Conservation (phyloP, 2,888 invertebrate genomes). For the Ommatoiulus sabulosus region DNA sequence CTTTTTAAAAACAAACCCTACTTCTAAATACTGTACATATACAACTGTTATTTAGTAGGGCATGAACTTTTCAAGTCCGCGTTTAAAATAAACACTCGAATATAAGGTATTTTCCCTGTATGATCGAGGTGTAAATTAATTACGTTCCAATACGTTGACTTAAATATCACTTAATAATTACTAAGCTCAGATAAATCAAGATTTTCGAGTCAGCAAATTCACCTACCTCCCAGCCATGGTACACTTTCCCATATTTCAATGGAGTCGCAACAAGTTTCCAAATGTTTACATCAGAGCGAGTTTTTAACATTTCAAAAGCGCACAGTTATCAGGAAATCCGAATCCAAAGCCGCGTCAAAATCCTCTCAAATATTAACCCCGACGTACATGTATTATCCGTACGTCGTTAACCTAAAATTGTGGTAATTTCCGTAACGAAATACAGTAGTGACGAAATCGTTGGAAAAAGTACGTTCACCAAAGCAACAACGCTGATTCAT, state of each 20-base stretch:
- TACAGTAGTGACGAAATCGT: background rate
- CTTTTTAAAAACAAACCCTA: too few relatives aligned
- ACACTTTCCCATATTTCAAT: conserved; percentile 52
- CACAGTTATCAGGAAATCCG: background rate
- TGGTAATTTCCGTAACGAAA: conserved; percentile 28
- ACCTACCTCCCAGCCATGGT: conserved; percentile 49
- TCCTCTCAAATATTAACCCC: background rate
- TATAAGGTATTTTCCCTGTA: too few relatives aligned
- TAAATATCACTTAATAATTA: too few relatives aligned
- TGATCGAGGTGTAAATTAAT: background rate
- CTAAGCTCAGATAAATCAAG: too few relatives aligned
- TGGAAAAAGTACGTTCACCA: background rate
- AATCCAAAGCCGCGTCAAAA: background rate
- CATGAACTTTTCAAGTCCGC: too few relatives aligned
- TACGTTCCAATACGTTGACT: background rate
- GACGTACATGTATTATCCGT: conserved; percentile 14
- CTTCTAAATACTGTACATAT: too few relatives aligned
- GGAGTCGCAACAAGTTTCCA: conserved; percentile 35
- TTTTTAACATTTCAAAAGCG: conserved; percentile 29
- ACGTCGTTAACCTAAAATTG: background rate
- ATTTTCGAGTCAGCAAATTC: background rate
- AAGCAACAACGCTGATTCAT: conserved; percentile 34
- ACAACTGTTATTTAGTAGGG: too few relatives aligned
- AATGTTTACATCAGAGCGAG: conserved; percentile 41
- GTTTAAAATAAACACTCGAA: too few relatives aligned